Evolutionary conservation across 2,888 invertebrate species (phyloP).

Genomic region (Eledona agricola): DNA sequence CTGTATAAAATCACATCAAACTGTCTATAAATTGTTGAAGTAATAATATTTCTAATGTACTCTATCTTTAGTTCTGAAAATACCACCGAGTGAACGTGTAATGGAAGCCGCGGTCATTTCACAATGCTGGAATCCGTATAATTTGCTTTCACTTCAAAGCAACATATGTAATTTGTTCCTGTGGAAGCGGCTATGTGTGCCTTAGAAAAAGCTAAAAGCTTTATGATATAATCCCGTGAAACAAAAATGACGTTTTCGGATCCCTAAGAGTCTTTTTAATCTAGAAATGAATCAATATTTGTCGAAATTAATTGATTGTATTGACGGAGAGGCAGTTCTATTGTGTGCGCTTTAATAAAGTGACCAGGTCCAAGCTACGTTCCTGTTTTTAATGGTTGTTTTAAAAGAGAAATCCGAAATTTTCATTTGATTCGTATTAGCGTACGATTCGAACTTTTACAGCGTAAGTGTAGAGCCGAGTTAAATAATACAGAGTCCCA

Average conservation of each 20-base stretch:
- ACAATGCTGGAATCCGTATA: slow-evolving; percentile 25
- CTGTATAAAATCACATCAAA: slow-evolving; percentile 6
- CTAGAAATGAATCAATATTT: slow-evolving; percentile 46
- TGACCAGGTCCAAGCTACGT: slow-evolving; percentile 21
- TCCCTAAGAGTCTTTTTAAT: slow-evolving; percentile 35
- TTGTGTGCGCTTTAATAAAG: slow-evolving; percentile 42
- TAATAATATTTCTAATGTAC: slow-evolving; percentile 7
- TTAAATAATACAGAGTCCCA: slow-evolving; percentile 43
- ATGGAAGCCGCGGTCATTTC: slow-evolving; percentile 4
- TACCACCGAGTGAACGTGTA: neutral
- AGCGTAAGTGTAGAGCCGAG: slow-evolving; percentile 34
- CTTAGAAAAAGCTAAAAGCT: slow-evolving; percentile 19
- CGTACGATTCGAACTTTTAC: too few relatives aligned
- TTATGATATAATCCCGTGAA: slow-evolving; percentile 35
- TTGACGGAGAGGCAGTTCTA: slow-evolving; percentile 43
- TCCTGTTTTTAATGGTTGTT: slow-evolving; percentile 26
- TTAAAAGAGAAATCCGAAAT: too few relatives aligned
- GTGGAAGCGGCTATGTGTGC: slow-evolving; percentile 13
- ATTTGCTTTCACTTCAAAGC: slow-evolving; percentile 34
- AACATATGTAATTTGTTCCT: slow-evolving; percentile 30
- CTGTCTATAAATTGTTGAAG: slow-evolving; percentile 4
- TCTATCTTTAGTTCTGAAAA: too few relatives aligned
- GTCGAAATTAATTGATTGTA: slow-evolving; percentile 45
- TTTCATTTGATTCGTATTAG: too few relatives aligned
- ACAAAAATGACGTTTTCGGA: slow-evolving; percentile 3